Base-by-base conservation (phyloP, 2,797 vertebrate species). In the Enteromius mattozi region DNA sequence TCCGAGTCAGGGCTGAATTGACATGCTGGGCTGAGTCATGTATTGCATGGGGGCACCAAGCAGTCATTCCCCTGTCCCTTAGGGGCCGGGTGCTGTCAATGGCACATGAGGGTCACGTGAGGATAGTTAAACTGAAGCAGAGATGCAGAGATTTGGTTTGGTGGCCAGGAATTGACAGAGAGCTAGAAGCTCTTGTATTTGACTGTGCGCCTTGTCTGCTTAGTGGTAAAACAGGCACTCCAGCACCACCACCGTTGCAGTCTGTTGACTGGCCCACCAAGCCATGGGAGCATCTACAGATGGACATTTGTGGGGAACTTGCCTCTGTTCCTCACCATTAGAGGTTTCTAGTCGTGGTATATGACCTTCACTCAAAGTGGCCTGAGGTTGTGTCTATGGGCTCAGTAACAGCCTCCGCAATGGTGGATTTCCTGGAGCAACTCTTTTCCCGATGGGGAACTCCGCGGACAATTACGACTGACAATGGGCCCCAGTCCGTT, bases 321-420 rank as follows among this genome's bases (percentile, higher is more conserved):
- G 3, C 6, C 14, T 51, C 45, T 19, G 68, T 83, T 16, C 66
- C 66, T 3, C 45, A 79, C 10, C 80, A 82, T 27, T 49, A 83
- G 4, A 2, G 35, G 0, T 86, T 63, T 30, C 54, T 78, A 5
- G 14, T 84, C 0, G 63, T 86, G 13, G 54, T 33, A 12, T 81
- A 81, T n/a, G 86, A 85, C 33, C 86, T 83, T 5, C 51, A 86
- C 6, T 81, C 71, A 3, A 81, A 86, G 24, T 84, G 78, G 66
- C 85, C 35, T 1, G 24, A 78, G 81, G 45, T 82, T 35, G 5
- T 59, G 16, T 6, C 71, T 10, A 54, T 42, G 3, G 72, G 66
- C 6, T 81, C 37, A 6, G 72, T 86, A 8, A 81, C 59, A n/a
- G n/a, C 84, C 7, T 6, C 3, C 0, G 27, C 54, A n/a, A 30